Evolutionary conservation across 2,888 invertebrate genomes (phyloP).

Genomic region (Parthenolecanium corni): DNA sequence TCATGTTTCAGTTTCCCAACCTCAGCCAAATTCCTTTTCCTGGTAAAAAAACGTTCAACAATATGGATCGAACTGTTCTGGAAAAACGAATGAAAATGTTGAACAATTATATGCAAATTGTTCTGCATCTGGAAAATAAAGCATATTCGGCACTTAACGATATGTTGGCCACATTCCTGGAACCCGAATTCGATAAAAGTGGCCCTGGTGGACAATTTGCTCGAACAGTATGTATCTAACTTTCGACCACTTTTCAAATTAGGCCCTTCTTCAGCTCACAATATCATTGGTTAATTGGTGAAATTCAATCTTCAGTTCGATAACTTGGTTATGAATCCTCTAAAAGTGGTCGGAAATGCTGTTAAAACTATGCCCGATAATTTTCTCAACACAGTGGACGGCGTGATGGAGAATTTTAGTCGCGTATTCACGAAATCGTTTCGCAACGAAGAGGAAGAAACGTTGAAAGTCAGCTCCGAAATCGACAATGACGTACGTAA

Average conservation of each 20-base stretch:
- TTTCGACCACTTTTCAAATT: neutral
- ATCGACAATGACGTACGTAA: constrained; percentile 46
- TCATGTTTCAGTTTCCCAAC: constrained; percentile 59
- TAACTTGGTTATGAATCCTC: constrained; percentile 59
- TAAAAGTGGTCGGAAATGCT: constrained; percentile 58
- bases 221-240: constrained; percentile 43
- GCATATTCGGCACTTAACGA: constrained; percentile 52
- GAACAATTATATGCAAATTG: constrained; percentile 64
- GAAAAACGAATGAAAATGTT: constrained; percentile 72
- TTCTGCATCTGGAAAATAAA: constrained; percentile 51
- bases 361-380: constrained; percentile 83
- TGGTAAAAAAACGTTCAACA: constrained; percentile 87
- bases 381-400: constrained; percentile 70
- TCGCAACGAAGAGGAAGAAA: constrained; percentile 35
- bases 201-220: constrained; percentile 49
- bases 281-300: neutral
- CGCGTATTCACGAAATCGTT: constrained; percentile 29
- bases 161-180: constrained; percentile 52
- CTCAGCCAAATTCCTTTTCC: constrained; percentile 69
- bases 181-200: constrained; percentile 57
- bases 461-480: constrained; percentile 44
- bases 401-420: constrained; percentile 50
- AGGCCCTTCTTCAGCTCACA: neutral
- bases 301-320: constrained; percentile 44
- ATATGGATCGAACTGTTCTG: constrained; percentile 70